Base-by-base conservation (phyloP, 2,888 invertebrate genomes). In the Dromius quadrimaculatus region DNA sequence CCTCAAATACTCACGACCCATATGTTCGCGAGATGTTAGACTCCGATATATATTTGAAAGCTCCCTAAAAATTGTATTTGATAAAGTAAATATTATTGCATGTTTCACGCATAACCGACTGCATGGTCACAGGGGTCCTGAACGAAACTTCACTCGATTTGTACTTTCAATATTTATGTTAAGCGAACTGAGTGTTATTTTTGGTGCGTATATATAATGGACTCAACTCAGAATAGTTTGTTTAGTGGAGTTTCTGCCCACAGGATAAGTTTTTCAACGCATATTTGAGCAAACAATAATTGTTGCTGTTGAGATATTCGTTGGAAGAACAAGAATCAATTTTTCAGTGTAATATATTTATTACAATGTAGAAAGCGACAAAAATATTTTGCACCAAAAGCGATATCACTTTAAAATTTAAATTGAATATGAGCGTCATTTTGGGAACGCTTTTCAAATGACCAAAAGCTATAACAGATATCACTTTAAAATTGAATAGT, bases 1-100 rank as follows among this genome's bases (percentile, higher is more conserved):
- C 59, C 59, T 59, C 34, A 59, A 59, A 36, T 59, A 59, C 36
- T 36, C 59, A 59, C 59, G 36, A 20, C 59, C 59, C 59, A 59
- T 59, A 59, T 59, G 59, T 19, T 59, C 36, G 36, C 17, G 32
- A 59, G 59, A 59, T 36, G 59, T 59, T 36, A 59, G n/a, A 59
- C 34, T 36, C 19, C 59, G 36, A 59, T 59, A 59, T 36, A 23
- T 34, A 9, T 32, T 9, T 0, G 57, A n/a, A 15, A 34, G 59
- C 59, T 36, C 59, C 59, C 59, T 45, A 63, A 63, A 63, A 63
- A 41, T 63, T 28, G 63, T 63, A 63, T 63, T 63, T 63, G 63
- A 63, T 63, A 63, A 63, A 43, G 63, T 63, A 63, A 63, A 63
- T 63, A 63, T 63, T 63, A 63, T 63, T 63, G 63, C 63, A 63